phyloP scores from a whole-genome alignment of 2,797 vertebrate species.

The Rhynchotus rufescens region DNA sequence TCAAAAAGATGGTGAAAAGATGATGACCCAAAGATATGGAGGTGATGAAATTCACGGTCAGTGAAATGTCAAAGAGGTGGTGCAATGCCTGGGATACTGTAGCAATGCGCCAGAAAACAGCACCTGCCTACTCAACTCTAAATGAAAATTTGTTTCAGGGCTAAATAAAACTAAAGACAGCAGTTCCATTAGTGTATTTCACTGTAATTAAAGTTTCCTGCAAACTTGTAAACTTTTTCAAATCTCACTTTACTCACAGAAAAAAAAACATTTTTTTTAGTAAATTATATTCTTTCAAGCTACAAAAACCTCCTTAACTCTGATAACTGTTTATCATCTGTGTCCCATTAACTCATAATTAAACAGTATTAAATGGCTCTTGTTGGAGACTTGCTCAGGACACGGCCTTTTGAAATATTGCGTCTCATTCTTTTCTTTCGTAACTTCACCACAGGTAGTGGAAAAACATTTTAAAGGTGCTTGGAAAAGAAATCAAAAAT shows the following conservation, averaged over 20 bases:
- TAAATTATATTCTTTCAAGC: background rate
- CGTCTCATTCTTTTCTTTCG: background rate
- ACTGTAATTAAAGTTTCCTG: background rate
- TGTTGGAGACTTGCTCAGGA: background rate
- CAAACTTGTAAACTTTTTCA: background rate
- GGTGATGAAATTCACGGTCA: background rate
- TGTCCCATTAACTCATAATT: background rate
- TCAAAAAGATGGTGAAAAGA: background rate
- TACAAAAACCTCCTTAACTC: background rate
- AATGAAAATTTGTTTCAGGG: background rate
- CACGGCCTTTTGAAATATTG: background rate
- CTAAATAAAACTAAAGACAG: background rate
- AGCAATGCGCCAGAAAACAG: background rate
- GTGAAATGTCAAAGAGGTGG: background rate
- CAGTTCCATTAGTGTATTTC: background rate
- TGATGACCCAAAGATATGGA: background rate
- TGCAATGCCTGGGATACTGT: background rate
- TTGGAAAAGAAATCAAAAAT: slow-evolving; percentile 5
- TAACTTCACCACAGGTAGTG: background rate
- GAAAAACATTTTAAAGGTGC: slow-evolving; percentile 16
- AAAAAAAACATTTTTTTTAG: background rate
- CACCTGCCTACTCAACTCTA: background rate
- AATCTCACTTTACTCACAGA: background rate
- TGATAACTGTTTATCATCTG: background rate
- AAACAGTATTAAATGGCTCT: background rate